Conservation (phyloP, 2,888 invertebrate species). For the Aspidiotus rigidus region DNA sequence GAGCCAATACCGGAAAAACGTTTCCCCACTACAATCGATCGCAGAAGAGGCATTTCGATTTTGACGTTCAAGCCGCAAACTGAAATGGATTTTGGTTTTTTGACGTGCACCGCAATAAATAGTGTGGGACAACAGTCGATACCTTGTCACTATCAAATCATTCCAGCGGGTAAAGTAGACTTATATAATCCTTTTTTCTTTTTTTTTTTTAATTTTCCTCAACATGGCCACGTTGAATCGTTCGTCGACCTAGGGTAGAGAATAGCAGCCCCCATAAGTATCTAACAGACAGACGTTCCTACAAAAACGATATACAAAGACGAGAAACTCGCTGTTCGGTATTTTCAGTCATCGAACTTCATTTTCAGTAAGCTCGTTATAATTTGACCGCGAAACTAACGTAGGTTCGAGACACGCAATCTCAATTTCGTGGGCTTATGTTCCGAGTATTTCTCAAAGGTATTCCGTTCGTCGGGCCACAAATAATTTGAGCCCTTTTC, state of each 20-base stretch:
- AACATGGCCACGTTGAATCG: not conserved
- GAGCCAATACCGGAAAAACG: conserved; percentile 54
- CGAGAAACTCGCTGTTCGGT: not conserved
- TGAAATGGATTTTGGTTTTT: conserved; percentile 66
- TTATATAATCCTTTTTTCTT: not conserved
- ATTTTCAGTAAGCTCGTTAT: too few species aligned
- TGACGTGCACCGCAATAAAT: conserved; percentile 65
- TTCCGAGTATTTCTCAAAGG: too few species aligned
- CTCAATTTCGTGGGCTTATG: too few species aligned
- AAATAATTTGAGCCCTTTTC: too few species aligned
- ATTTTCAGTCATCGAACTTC: too few species aligned
- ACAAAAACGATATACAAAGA: too few species aligned
- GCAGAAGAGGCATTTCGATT: conserved; percentile 43
- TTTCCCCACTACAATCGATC: conserved; percentile 33
- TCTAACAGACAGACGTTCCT: not conserved
- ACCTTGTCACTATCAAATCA: conserved; percentile 64
- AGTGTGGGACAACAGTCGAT: conserved; percentile 60
- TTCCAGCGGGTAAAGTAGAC: conserved; percentile 50
- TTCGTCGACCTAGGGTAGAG: too few species aligned
- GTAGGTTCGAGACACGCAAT: too few species aligned
- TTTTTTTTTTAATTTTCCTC: not conserved
- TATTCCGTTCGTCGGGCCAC: too few species aligned
- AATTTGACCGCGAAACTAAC: too few species aligned
- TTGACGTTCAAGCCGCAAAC: conserved; percentile 67
- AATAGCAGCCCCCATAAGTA: not conserved